Conservation (phyloP, 1,140 invertebrate species). For the Procambarus clarkii region DNA sequence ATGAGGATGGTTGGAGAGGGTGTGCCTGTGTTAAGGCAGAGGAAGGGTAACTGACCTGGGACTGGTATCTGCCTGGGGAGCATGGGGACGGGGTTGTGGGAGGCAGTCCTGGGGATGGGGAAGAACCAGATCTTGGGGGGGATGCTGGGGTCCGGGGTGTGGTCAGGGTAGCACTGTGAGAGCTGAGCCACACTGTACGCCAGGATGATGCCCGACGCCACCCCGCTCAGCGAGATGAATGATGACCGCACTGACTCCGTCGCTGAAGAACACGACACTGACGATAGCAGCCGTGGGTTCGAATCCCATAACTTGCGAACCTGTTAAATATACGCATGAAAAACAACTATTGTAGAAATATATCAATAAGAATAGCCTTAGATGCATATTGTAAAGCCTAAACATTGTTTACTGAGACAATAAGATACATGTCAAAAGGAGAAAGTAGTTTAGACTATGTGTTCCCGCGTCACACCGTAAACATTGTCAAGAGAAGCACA, state of each 20-base stretch:
- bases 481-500: no score
- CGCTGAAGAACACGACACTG: slow-evolving; percentile 55
- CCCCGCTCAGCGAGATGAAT: slow-evolving; percentile 71
- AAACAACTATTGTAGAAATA: no score
- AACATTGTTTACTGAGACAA: no score
- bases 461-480: no score
- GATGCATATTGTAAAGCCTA: no score
- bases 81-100: slow-evolving; percentile 46
- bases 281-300: slow-evolving; percentile 70
- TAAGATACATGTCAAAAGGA: no score
- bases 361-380: no score
- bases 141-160: not conserved
- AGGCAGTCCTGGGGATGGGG: slow-evolving; percentile 54
- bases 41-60: slow-evolving; percentile 24
- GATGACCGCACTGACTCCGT: slow-evolving; percentile 68
- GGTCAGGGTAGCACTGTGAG: slow-evolving; percentile 66
- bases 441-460: no score
- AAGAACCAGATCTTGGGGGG: slow-evolving; percentile 70
- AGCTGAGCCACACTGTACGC: slow-evolving; percentile 70
- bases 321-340: slow-evolving; percentile 4
- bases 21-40: no score
- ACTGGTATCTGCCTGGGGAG: slow-evolving; percentile 50
- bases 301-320: slow-evolving; percentile 72
- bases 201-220: slow-evolving; percentile 71
- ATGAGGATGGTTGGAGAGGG: no score